Evolutionary conservation across 1,140 invertebrate genomes (phyloP), one percentile per base, ranked within the genome.

Genomic region (Meteorus sp.): DNA sequence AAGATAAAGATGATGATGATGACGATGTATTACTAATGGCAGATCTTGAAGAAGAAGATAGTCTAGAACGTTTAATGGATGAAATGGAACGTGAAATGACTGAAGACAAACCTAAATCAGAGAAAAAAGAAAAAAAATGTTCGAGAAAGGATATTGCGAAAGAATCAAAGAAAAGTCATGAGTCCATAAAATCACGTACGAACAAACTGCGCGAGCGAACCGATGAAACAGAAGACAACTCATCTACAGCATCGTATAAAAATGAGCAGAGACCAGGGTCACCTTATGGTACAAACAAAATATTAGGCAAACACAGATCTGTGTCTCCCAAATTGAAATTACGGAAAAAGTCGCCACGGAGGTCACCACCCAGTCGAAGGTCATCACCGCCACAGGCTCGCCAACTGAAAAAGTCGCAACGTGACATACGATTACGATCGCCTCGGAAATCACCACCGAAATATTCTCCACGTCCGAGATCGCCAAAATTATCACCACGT

Each of bases 51-150:
- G 76, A 79, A 43, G 75, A 77, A 56, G 75, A 77, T 39, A 78
- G 76, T 56, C 59, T 79, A 4, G 76, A 79, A 23, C 69, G 76
- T 2, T 56, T 80, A 6, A 78, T 80, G 68, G 70, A 80, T 23
- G 75, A 79, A 41, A 78, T 80, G 75, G 77, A 79, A n/a, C 60
- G 68, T 19, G 77, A 78, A 47, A 76, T 77, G 61, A 70, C 70
- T 5, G 71, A 41, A 6, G 39, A 64, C 9, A 72, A 71, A 29
- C 22, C 56, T n/a, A n/a, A n/a, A 1, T 33, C 35, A 1, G 65
- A 73, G 19, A 70, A 62, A 7, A 69, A 56, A 37, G 70, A 68
- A 3, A 73, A 68, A 48, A 69, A 62, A 48, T 15, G 29, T 6
- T 56, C 44, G 13, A 66, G 56, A 20, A 51, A 61, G 50, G 31